Evolutionary conservation across 2,888 invertebrate species (phyloP).

Genomic region (Ditylenchus weischeri): DNA sequence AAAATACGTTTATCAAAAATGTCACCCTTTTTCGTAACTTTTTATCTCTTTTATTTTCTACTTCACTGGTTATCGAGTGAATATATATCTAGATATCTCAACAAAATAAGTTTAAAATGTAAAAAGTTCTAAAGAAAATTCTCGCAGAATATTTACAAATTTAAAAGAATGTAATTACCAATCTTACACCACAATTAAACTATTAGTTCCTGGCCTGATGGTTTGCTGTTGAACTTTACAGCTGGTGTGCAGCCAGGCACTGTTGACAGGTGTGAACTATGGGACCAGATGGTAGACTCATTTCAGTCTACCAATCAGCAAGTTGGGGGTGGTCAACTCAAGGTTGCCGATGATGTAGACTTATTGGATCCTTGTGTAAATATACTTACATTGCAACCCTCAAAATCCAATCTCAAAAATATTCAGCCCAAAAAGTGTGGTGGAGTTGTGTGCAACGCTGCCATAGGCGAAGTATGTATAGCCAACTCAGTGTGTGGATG

Average conservation of each 20-base stretch:
- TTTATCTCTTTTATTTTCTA: too few relatives aligned
- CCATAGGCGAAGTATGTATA: constrained; percentile 56
- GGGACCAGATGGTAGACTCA: constrained; percentile 19
- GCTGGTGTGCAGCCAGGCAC: constrained; percentile 4
- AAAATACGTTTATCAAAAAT: too few relatives aligned
- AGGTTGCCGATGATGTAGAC: constrained; percentile 39
- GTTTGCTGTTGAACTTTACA: constrained; percentile 38
- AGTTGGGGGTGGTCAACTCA: constrained; percentile 35
- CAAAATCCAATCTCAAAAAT: not conserved
- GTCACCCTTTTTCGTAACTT: too few relatives aligned
- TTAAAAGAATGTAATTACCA: too few relatives aligned
- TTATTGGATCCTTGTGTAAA: constrained; percentile 37
- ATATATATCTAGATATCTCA: too few relatives aligned
- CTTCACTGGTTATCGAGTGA: too few relatives aligned
- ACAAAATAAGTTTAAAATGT: too few relatives aligned
- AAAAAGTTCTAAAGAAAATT: too few relatives aligned
- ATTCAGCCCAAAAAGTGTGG: constrained; percentile 37
- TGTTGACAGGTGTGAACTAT: constrained; percentile 20
- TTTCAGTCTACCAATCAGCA: constrained; percentile 20
- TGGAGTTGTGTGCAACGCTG: constrained; percentile 41
- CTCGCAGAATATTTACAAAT: too few relatives aligned
- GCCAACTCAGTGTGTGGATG: constrained; percentile 55
- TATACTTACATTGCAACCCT: not conserved
- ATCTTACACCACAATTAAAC: not conserved
- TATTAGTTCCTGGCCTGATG: constrained; percentile 32